Base-by-base conservation (phyloP, 2,113 vertebrate genomes). In the Labrus mixtus region DNA sequence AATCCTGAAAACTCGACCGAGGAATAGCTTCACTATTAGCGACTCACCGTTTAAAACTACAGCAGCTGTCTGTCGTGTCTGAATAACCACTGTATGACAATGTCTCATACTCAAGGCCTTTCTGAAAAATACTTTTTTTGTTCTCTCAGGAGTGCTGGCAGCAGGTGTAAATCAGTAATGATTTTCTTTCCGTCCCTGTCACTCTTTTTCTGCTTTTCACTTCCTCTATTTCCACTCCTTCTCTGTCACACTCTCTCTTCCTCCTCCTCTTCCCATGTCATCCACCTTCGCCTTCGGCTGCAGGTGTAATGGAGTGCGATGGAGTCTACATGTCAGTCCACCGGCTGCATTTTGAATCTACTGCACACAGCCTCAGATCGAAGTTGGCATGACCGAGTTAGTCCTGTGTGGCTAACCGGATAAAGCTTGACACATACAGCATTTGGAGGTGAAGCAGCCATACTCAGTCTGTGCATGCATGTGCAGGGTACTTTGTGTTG, bases 281-380 rank as follows among this genome's bases (percentile, higher is more conserved):
- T 20, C 57, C 62, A 20, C 66, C 72, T 55, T 68, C 5, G 6
- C 68, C 48, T 73, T 43, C 46, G n/a, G 68, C 55, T 76, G 70
- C 68, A 60, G 71, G 69, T 74, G 66, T 88, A 86, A 89, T 85
- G 73, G 88, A 76, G 55, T 88, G 77, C 86, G 81, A 88, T 89
- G 71, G 74, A 89, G 79, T 83, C 81, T 57, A 70, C 53, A 20
- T 78, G 83, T 81, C 75, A 46, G 25, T 77, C 67, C 46, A 22
- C 36, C 3, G 29, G 65, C 66, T 72, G 79, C 70, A n/a, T 55
- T 78, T 80, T 71, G 76, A 75, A 65, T 85, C 61, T 60, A 10
- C 59, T 71, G 54, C 64, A 36, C 56, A 69, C 76, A 67, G 70
- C 71, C 50, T 81, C 81, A 68, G 60, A 87, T 79, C 69, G 43